These are phyloP conservation scores for Campoletis raptor DNA, from an alignment of 2,888 invertebrate genomes.

Conservation along the genomic window DNA sequence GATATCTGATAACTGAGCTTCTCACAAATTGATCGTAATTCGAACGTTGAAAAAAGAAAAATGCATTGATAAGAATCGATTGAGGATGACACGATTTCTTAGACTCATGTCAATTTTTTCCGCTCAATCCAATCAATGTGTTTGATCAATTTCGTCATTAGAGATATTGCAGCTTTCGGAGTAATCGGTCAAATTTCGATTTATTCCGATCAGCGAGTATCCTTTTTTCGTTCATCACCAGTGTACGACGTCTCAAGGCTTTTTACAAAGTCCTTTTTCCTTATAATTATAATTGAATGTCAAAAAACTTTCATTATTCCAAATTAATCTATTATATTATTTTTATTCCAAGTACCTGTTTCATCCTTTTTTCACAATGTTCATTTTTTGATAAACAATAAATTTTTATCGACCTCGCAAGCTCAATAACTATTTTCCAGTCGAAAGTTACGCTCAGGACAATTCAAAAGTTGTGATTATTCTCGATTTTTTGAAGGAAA, in stretches of 20 bases:
- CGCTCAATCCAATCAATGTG: neutral
- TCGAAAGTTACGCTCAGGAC: neutral
- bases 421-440: neutral
- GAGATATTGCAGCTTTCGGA: neutral
- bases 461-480: neutral
- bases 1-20: conserved; percentile 38
- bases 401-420: neutral
- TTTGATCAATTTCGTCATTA: neutral
- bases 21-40: conserved; percentile 12
- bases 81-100: neutral
- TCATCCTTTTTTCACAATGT: no score
- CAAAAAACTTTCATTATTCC: no score
- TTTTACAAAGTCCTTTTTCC: no score
- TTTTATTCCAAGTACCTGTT: no score
- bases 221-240: neutral
- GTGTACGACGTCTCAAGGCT: no score
- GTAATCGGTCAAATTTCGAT: neutral
- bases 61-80: conserved; percentile 43
- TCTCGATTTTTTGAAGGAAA: neutral
- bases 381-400: neutral
- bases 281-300: no score
- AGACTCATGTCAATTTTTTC: conserved; percentile 7
- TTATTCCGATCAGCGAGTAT: neutral
- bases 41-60: neutral
- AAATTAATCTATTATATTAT: no score